These are phyloP conservation scores for Paramormyrops hopkinsi DNA, from an alignment of 2,797 vertebrate genomes.

Conservation along the genomic window DNA sequence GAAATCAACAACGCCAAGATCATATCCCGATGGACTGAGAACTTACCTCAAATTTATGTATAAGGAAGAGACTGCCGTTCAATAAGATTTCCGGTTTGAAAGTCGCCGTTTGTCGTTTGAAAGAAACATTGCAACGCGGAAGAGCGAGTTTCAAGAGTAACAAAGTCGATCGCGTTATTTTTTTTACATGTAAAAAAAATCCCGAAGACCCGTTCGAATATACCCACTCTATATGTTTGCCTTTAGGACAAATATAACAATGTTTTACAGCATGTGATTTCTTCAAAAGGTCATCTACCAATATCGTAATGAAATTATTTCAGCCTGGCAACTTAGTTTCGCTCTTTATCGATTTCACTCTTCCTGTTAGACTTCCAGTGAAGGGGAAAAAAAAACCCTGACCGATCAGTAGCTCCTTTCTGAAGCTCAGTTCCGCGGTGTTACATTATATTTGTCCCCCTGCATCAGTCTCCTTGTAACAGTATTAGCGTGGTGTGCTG, in stretches of 20 bases:
- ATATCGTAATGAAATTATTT: not conserved
- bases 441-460: conserved; percentile 58
- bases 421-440: conserved; percentile 56
- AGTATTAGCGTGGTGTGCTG: not conserved
- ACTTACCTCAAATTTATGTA: conserved; percentile 41
- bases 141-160: conserved; percentile 45
- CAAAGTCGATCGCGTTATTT: conserved; percentile 17
- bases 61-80: conserved; percentile 35
- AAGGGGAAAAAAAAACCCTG: conserved; percentile 16
- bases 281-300: not conserved
- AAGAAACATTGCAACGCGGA: conserved; percentile 64
- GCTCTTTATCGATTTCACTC: conserved; percentile 20
- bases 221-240: not conserved
- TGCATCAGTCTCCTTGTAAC: not conserved
- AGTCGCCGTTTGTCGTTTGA: conserved; percentile 59
- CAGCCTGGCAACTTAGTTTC: conserved; percentile 26
- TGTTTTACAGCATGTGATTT: not conserved
- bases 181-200: conserved; percentile 5
- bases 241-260: not conserved
- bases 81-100: conserved; percentile 55
- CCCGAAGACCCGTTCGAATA: conserved; percentile 7
- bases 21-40: conserved; percentile 5
- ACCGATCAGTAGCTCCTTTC: not conserved
- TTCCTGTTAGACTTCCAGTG: conserved; percentile 39
- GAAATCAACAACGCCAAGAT: not conserved